A percentile compares a stretch with the other conserved stretches of the same genome.
Evolutionary conservation across 37 sponge, comb jelly and placozoan species (phyloP).

Genomic region (Lycopodina hypogea): DNA sequence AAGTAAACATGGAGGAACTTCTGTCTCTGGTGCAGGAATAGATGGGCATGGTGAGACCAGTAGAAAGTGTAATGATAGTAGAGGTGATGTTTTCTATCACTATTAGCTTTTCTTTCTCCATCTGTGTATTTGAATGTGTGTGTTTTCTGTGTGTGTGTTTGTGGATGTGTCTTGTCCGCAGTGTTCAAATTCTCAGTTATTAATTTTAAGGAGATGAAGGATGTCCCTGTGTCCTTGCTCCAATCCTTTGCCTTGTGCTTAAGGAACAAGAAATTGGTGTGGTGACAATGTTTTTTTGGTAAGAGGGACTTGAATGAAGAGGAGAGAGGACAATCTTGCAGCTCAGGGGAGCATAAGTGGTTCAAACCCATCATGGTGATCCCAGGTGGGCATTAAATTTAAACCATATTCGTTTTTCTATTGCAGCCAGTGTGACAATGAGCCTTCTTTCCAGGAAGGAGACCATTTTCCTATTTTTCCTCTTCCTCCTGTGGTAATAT

Average conservation of each 20-base stretch:
- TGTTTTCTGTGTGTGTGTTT: no score
- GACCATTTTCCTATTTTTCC: conserved; percentile 40
- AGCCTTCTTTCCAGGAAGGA: conserved; percentile 30
- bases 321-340: conserved; percentile 3
- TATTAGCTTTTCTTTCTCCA: no score
- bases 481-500: conserved; percentile 37
- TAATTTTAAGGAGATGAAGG: conserved; percentile 14
- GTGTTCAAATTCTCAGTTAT: conserved; percentile 27
- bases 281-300: conserved; percentile 52
- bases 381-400: conserved; percentile 13
- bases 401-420: no score
- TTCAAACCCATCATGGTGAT: conserved; percentile 43
- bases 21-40: no score
- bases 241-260: conserved; percentile 13
- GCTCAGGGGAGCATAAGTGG: conserved; percentile 27
- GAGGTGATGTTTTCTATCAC: background rate
- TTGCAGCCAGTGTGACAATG: conserved; percentile 38
- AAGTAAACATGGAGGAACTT: background rate
- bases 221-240: conserved; percentile 31
- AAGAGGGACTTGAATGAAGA: conserved; percentile 22
- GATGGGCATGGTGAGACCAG: no score
- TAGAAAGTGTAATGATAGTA: no score
- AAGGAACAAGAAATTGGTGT: conserved; percentile 15
- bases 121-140: no score
- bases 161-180: no score